Percentiles rank a stretch among this genome's conserved stretches.
phyloP scores from a whole-genome alignment of 2,888 invertebrate species.

The Endotricha flammealis region DNA sequence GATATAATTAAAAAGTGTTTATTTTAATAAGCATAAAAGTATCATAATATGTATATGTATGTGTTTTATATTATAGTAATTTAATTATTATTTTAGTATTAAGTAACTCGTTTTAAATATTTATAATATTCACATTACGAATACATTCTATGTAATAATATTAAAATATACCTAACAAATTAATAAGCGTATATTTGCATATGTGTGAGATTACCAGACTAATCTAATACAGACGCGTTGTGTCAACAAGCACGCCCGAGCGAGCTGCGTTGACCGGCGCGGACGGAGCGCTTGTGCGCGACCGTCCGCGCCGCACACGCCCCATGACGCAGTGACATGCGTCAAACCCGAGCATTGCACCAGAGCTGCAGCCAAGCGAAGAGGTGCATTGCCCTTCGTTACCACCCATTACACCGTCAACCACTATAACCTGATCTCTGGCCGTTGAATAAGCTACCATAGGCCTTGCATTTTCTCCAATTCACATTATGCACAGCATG shows the following conservation, averaged over 20 bases:
- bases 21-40: too few species aligned
- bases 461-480: conserved; percentile 20
- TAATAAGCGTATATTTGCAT: too few species aligned
- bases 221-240: too few species aligned
- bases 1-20: conserved; percentile 5
- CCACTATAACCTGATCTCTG: conserved; percentile 17
- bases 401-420: conserved; percentile 23
- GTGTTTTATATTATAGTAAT: too few species aligned
- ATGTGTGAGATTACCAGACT: too few species aligned
- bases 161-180: too few species aligned
- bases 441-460: conserved; percentile 21
- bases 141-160: too few species aligned
- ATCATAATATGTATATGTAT: too few species aligned
- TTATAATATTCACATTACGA: too few species aligned
- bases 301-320: conserved; percentile 55
- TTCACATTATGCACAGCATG: conserved; percentile 6
- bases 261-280: too few species aligned
- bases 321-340: conserved; percentile 73
- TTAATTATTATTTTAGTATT: too few species aligned
- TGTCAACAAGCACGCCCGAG: background rate
- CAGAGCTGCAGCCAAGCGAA: conserved; percentile 46
- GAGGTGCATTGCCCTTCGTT: conserved; percentile 41
- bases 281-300: conserved; percentile 16
- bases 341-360: conserved; percentile 66
- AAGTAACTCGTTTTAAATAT: too few species aligned